Evolutionary conservation across 1,140 invertebrate species (phyloP), one percentile per base, ranked within the genome.

Genomic region (Drosophila gunungcola): DNA sequence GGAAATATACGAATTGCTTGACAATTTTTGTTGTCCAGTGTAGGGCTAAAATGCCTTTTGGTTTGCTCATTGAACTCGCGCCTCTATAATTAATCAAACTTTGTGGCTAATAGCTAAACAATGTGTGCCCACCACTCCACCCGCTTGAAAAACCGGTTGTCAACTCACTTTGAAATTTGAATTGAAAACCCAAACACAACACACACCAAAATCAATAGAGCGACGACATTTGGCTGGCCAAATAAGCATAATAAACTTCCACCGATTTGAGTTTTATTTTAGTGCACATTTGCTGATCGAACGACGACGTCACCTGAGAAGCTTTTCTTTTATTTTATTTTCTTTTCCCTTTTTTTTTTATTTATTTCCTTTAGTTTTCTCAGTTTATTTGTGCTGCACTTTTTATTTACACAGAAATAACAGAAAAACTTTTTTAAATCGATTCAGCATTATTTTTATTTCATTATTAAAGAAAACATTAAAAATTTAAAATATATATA

Each of bases 51-150:
- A 73, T 63, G 63, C 53, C 79, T 56, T 67, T 83, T 73, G 79
- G 68, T 52, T 74, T 63, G 63, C 62, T 61, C 74, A 73, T 68
- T 69, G 53, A 74, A 78, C 80, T 53, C 74, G 42, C 61, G 74
- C 34, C 49, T 60, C 61, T 73, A 78, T 62, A 85, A 86, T 85
- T 85, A 85, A 85, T 85, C 73, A 85, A 81, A 86, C 80, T 57
- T 81, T 70, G 41, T 67, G 62, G 78, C 82, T 78, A 86, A 86
- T 85, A 74, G 55, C 78, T 67, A 81, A 86, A 81, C 82, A 86
- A 81, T 86, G 73, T 73, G 81, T 46, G 63, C 34, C 41, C 64
- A 43, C 38, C 27, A 11, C 48, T 43, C 39, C 51, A 63, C 11
- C 48, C 48, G 1, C 32, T 34, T 36, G 34, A 45, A 49, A 49